These are phyloP conservation scores for Pteropus rufus DNA, from an alignment of 2,797 vertebrate species.

Conservation along the genomic window DNA sequence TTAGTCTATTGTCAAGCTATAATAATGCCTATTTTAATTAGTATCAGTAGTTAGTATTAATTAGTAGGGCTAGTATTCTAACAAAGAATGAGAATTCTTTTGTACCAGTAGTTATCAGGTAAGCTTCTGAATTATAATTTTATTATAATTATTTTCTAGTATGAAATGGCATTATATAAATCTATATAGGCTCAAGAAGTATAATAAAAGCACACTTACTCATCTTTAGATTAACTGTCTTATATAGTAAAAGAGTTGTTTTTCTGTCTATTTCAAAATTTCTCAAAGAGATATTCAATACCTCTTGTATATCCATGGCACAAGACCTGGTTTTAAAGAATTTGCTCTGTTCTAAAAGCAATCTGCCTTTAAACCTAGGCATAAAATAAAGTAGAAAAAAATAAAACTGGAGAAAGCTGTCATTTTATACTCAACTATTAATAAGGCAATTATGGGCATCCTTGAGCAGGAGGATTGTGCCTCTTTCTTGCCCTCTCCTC, in stretches of 20 bases:
- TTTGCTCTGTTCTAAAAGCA: slow-evolving; percentile 7
- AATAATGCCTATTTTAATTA: neutral
- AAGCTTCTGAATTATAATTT: slow-evolving; percentile 10
- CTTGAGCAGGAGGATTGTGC: slow-evolving; percentile 62
- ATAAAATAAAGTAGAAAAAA: slow-evolving; percentile 47
- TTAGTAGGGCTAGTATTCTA: neutral
- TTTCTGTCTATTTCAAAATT: neutral
- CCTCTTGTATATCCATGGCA: neutral
- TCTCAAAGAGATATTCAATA: neutral
- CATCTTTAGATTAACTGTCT: neutral
- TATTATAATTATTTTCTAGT: neutral
- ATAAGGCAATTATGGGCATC: slow-evolving; percentile 70
- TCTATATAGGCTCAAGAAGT: neutral
- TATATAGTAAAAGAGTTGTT: neutral
- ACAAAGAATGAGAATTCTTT: neutral
- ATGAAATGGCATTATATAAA: neutral
- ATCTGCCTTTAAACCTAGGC: neutral
- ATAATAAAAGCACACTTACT: neutral
- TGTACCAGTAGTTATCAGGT: neutral
- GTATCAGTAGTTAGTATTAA: neutral
- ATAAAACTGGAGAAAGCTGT: slow-evolving; percentile 57
- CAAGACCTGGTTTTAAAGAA: slow-evolving; percentile 13
- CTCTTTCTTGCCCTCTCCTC: neutral
- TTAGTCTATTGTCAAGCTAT: neutral
- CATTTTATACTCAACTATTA: slow-evolving; percentile 55